These are phyloP conservation scores for Choristoneura rosaceana DNA, from an alignment of 2,888 invertebrate genomes.

Conservation along the genomic window DNA sequence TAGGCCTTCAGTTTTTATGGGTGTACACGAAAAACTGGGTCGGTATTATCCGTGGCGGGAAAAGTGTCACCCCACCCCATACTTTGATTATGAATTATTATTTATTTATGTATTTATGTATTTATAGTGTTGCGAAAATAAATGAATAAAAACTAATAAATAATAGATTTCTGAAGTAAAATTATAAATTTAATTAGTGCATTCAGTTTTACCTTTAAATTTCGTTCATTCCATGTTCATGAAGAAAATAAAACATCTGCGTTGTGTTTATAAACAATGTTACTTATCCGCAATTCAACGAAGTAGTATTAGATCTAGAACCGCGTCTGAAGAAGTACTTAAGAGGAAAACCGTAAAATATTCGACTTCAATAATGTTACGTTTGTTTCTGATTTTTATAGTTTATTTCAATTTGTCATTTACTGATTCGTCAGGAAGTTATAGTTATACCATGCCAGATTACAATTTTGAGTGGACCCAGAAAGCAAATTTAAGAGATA, in stretches of 20 bases:
- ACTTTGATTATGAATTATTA: too few species aligned
- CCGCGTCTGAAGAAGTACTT: slow-evolving; percentile 5
- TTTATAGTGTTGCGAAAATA: too few species aligned
- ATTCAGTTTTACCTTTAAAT: background rate
- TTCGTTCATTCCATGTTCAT: background rate
- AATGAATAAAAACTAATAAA: too few species aligned
- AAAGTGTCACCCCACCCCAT: too few species aligned
- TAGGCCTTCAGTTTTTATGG: too few species aligned
- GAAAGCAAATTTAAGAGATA: slow-evolving; percentile 6
- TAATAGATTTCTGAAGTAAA: background rate
- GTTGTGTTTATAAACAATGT: slow-evolving; percentile 39
- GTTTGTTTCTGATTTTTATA: background rate
- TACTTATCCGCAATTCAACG: slow-evolving; percentile 8
- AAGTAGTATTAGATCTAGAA: slow-evolving; percentile 4
- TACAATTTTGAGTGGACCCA: slow-evolving; percentile 4
- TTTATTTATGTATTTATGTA: too few species aligned
- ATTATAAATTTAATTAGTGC: background rate
- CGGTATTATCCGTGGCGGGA: too few species aligned
- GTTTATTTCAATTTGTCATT: background rate
- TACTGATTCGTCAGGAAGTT: background rate
- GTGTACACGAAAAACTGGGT: too few species aligned
- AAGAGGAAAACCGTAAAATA: background rate
- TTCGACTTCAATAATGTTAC: slow-evolving; percentile 13
- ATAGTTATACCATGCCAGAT: slow-evolving; percentile 11
- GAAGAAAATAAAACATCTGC: background rate